Percentiles rank a stretch among this genome's conserved stretches.
phyloP scores from a whole-genome alignment of 2,797 vertebrate species.

The Typhlichthys eigenmanni region DNA sequence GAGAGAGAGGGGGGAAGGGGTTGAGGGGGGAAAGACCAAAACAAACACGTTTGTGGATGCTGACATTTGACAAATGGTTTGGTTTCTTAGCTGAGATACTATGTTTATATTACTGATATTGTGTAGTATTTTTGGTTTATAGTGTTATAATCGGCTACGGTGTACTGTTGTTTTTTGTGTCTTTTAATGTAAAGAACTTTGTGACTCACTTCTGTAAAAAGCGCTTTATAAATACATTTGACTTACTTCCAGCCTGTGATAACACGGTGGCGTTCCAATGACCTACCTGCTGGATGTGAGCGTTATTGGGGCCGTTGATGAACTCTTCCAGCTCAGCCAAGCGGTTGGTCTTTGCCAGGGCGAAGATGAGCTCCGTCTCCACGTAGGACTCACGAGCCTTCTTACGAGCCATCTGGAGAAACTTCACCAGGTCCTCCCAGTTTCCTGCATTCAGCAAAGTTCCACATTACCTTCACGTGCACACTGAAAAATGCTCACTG shows the following conservation, averaged over 20 bases:
- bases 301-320: slow-evolving; percentile 98
- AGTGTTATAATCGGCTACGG: neutral
- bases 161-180: neutral
- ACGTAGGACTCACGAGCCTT: slow-evolving; percentile 90
- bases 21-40: neutral
- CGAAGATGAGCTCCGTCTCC: slow-evolving; percentile 93
- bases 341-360: slow-evolving; percentile 92
- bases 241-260: too few relatives aligned
- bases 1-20: neutral
- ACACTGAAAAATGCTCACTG: neutral
- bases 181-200: too few relatives aligned
- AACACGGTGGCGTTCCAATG: neutral
- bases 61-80: too few relatives aligned
- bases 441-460: slow-evolving; percentile 71
- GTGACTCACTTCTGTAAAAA: too few relatives aligned
- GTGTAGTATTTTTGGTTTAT: neutral
- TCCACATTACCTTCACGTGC: slow-evolving; percentile 2
- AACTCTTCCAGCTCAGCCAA: slow-evolving; percentile 97
- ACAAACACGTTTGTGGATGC: neutral
- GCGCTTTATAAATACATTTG: too few relatives aligned
- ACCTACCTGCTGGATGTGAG: slow-evolving; percentile 96
- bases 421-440: slow-evolving; percentile 96
- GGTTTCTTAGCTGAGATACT: too few relatives aligned
- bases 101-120: too few relatives aligned
- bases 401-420: slow-evolving; percentile 93